Conservation (phyloP, 2,113 vertebrate species). For the Proteles cristata region DNA sequence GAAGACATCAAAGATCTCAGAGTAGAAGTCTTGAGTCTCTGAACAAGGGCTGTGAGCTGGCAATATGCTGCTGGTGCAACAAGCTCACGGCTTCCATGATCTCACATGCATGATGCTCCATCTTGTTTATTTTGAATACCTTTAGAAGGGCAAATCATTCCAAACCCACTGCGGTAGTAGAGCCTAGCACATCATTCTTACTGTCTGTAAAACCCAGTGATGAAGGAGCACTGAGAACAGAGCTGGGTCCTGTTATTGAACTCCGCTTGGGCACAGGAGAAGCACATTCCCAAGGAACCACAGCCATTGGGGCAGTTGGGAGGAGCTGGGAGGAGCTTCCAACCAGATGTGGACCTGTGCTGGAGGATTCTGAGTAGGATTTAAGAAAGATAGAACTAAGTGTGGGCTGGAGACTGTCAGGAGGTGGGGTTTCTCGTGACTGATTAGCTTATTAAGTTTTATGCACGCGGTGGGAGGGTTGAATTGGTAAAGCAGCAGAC, state of each 20-base stretch:
- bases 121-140: not conserved
- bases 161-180: not conserved
- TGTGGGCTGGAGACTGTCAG: not conserved
- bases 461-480: not conserved
- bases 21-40: not conserved
- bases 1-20: not conserved
- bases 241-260: not conserved
- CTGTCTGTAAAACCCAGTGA: not conserved
- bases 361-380: not conserved
- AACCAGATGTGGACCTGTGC: not conserved
- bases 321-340: not conserved
- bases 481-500: not conserved
- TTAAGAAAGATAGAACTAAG: not conserved
- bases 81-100: too few species aligned
- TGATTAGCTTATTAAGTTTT: not conserved
- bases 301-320: fast-evolving
- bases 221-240: not conserved
- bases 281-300: fast-evolving
- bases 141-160: not conserved
- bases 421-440: not conserved
- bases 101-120: not conserved
- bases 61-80: not conserved
- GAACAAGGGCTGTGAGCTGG: not conserved
- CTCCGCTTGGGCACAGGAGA: not conserved
- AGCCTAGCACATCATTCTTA: not conserved